A percentile compares a stretch with the other conserved stretches of the same genome.
These are phyloP conservation scores for Paragorgia papillata DNA, from an alignment of 92 coral and sea anemone genomes.

Conservation along the genomic window DNA sequence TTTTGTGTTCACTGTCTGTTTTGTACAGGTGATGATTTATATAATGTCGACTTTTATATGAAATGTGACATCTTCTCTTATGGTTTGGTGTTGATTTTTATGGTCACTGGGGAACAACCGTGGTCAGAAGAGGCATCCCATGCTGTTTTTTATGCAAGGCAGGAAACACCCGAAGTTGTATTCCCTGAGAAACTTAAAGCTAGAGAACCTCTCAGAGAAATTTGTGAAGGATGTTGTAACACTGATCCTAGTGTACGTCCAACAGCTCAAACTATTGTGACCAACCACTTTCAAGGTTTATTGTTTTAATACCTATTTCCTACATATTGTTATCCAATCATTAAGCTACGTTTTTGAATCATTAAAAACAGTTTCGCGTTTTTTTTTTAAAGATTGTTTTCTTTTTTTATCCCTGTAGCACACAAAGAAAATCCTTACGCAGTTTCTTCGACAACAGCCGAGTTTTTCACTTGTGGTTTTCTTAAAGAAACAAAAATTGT, in stretches of 20 bases:
- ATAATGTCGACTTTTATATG: slow-evolving; percentile 58
- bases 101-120: slow-evolving; percentile 76
- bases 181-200: slow-evolving; percentile 74
- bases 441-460: slow-evolving; percentile 82
- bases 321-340: background rate
- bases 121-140: slow-evolving; percentile 72
- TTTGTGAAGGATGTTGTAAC: slow-evolving; percentile 61
- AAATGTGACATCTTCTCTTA: slow-evolving; percentile 87
- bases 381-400: background rate
- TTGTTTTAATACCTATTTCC: background rate
- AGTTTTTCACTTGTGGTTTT: slow-evolving; percentile 92
- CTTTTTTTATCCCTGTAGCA: background rate
- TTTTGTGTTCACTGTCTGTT: too few relatives aligned
- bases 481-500: slow-evolving; percentile 84
- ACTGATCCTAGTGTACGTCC: slow-evolving; percentile 62
- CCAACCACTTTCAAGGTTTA: slow-evolving; percentile 66
- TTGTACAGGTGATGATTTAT: background rate
- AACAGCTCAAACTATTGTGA: slow-evolving; percentile 60
- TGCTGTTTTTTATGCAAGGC: slow-evolving; percentile 57
- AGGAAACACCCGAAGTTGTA: slow-evolving; percentile 57
- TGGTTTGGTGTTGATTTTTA: slow-evolving; percentile 84
- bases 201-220: slow-evolving; percentile 57
- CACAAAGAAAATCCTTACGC: slow-evolving; percentile 84
- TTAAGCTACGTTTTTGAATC: background rate
- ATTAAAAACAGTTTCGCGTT: background rate